Percentiles rank a stretch among this genome's conserved stretches.
phyloP scores from a whole-genome alignment of 1,140 invertebrate species.

The Drosophila murphyi region DNA sequence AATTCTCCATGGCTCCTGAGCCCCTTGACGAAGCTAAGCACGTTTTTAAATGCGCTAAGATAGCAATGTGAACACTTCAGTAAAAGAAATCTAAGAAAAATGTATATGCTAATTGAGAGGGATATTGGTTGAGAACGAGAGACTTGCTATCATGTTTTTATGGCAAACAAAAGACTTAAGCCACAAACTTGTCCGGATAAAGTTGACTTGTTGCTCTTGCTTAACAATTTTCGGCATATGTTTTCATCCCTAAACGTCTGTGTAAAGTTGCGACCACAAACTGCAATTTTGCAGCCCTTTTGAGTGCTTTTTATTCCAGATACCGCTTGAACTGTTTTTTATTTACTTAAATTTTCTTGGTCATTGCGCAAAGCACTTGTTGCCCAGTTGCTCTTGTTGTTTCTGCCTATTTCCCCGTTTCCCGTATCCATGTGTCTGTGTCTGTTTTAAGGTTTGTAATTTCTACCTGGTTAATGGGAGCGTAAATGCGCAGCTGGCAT shows the following conservation, averaged over 20 bases:
- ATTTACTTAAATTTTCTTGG: conserved; percentile 59
- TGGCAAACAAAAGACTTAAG: conserved; percentile 19
- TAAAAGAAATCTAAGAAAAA: conserved; percentile 63
- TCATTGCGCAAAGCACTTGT: conserved; percentile 72
- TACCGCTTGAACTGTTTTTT: conserved; percentile 34
- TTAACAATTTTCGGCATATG: conserved; percentile 2
- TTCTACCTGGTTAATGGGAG: conserved; percentile 77
- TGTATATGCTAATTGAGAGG: conserved; percentile 70
- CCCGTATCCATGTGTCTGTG: conserved; percentile 13
- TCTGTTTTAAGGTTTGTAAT: conserved; percentile 48
- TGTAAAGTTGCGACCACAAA: conserved; percentile 22
- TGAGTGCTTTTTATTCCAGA: conserved; percentile 29
- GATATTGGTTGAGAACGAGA: conserved; percentile 26
- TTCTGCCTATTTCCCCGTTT: conserved; percentile 27
- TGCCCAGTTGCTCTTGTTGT: conserved; percentile 44
- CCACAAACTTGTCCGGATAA: conserved; percentile 46
- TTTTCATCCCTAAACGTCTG: not conserved
- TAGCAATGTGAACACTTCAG: conserved; percentile 53
- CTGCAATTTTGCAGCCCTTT: conserved; percentile 59
- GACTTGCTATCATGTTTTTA: conserved; percentile 31
- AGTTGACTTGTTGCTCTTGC: conserved; percentile 28
- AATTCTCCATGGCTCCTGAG: conserved; percentile 35
- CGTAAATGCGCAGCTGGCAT: conserved; percentile 80
- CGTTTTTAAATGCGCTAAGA: conserved; percentile 61
- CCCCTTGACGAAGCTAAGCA: conserved; percentile 51